Conservation (phyloP, 2,888 invertebrate genomes). For the Hartigia nigra region DNA sequence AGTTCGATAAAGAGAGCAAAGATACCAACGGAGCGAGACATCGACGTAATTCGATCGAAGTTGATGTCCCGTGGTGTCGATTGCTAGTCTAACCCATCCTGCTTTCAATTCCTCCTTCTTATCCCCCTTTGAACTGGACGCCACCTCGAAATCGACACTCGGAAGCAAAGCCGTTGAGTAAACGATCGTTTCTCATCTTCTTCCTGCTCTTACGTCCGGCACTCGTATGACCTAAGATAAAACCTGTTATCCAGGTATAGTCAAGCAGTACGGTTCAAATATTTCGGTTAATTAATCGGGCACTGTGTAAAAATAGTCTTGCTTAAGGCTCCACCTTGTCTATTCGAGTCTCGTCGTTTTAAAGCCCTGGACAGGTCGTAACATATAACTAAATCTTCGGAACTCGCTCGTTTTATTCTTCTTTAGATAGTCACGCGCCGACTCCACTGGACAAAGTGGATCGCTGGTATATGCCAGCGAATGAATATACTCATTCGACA, state of each 20-base stretch:
- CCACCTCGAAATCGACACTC: not conserved
- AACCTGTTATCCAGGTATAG: not conserved
- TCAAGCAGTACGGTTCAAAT: not conserved
- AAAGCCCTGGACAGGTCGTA: not conserved
- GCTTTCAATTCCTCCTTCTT: not conserved
- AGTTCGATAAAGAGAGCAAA: not conserved
- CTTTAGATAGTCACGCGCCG: not conserved
- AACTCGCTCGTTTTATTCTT: not conserved
- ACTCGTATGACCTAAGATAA: too few relatives aligned
- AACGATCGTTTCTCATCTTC: not conserved
- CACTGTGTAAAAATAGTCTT: not conserved
- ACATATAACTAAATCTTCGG: not conserved
- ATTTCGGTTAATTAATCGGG: not conserved
- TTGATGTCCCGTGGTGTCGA: not conserved
- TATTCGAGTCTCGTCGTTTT: not conserved
- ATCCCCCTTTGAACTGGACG: not conserved
- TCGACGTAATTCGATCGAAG: not conserved
- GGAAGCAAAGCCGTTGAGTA: not conserved
- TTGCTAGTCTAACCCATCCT: not conserved
- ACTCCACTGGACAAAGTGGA: conserved; percentile 13
- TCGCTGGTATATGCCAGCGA: conserved; percentile 10
- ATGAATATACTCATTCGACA: too few relatives aligned
- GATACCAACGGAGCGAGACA: not conserved
- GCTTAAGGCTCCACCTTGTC: not conserved
- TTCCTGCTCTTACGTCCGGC: not conserved